A percentile compares a stretch with the other conserved stretches of the same genome.
Evolutionary conservation across 2,113 vertebrate species (phyloP).

Genomic region (rat (Rattus norvegicus)): DNA sequence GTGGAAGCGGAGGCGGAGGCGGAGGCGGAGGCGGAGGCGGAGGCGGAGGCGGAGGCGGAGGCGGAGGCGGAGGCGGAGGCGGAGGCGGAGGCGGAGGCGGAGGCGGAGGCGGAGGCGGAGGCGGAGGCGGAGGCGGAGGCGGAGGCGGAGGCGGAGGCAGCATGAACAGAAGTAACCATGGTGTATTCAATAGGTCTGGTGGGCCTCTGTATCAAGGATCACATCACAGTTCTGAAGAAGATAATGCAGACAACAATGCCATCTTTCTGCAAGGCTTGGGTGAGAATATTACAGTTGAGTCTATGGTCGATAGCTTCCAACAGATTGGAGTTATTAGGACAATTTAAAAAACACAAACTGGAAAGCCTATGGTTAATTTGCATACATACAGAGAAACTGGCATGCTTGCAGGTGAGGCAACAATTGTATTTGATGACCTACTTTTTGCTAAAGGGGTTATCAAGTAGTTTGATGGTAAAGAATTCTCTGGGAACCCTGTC

Average conservation of each 20-base stretch:
- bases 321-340: not conserved
- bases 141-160: not conserved
- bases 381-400: not conserved
- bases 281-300: not conserved
- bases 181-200: not conserved
- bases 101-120: no score
- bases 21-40: no score
- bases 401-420: not conserved
- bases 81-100: no score
- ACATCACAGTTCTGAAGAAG: not conserved
- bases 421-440: not conserved
- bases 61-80: no score
- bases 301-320: not conserved
- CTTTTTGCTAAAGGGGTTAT: no score
- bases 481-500: not conserved
- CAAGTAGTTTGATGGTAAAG: not conserved
- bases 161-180: not conserved
- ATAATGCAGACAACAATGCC: not conserved
- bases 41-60: not conserved
- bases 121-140: no score
- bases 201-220: not conserved
- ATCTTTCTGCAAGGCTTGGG: not conserved
- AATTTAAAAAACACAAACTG: not conserved
- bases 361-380: not conserved
- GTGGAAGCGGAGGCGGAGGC: no score